A percentile compares a stretch with the other conserved stretches of the same genome.
Conservation (phyloP, 2,113 vertebrate genomes). For the Orycteropus afer region DNA sequence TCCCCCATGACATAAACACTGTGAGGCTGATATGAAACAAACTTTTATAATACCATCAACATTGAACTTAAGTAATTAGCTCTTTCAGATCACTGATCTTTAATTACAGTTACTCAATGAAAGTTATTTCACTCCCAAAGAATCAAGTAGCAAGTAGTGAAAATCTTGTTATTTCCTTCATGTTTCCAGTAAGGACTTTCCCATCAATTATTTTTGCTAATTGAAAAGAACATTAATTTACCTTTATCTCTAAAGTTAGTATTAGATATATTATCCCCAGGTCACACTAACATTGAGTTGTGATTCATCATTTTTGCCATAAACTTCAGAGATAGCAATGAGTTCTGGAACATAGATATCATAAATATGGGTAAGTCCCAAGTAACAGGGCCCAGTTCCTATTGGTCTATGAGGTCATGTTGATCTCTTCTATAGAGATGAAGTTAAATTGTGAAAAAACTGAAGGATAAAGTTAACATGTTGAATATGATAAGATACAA, state of each 20-base stretch:
- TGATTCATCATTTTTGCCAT: not conserved
- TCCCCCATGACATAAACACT: conserved; percentile 1
- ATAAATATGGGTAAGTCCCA: not conserved
- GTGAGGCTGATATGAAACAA: conserved; percentile 10
- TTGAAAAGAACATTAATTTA: conserved; percentile 6
- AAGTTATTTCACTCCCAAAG: conserved; percentile 17
- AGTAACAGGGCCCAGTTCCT: not conserved
- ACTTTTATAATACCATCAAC: conserved; percentile 16
- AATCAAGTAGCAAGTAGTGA: conserved; percentile 21
- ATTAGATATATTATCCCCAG: not conserved
- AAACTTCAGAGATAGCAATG: not conserved
- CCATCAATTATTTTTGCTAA: not conserved
- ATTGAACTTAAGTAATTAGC: conserved; percentile 59
- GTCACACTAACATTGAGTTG: not conserved
- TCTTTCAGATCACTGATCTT: conserved; percentile 62
- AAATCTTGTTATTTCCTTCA: conserved; percentile 21
- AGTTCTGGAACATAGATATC: not conserved
- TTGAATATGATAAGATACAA: not conserved
- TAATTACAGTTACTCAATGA: conserved; percentile 45
- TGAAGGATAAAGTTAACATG: not conserved
- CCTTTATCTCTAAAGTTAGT: not conserved
- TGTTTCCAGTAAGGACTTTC: not conserved
- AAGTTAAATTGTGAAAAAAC: not conserved
- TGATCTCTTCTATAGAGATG: not conserved
- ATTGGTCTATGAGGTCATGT: not conserved